Evolutionary conservation across 2,888 invertebrate genomes (phyloP).

Genomic region (Resseliella maxima): DNA sequence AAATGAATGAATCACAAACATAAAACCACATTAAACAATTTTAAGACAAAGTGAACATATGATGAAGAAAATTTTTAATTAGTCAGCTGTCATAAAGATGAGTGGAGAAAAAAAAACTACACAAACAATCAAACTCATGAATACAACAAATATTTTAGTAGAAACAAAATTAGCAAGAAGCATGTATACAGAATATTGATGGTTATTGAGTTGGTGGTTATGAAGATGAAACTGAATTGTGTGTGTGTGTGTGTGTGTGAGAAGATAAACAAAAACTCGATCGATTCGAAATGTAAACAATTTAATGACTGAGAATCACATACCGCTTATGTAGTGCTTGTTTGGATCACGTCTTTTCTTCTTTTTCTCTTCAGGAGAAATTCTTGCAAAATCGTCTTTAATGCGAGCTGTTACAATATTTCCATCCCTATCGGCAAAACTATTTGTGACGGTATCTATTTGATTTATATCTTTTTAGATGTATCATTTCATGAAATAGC

Average conservation of each 20-base stretch:
- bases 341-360: conserved; percentile 31
- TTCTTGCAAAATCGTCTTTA: conserved; percentile 10
- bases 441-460: conserved; percentile 13
- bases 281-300: not conserved
- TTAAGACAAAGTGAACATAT: too few species aligned
- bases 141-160: too few species aligned
- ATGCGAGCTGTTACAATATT: conserved; percentile 25
- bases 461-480: conserved; percentile 51
- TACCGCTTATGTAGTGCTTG: conserved; percentile 48
- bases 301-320: not conserved
- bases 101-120: too few species aligned
- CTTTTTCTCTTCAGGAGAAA: not conserved
- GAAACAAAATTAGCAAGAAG: too few species aligned
- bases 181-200: too few species aligned
- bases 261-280: not conserved
- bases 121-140: too few species aligned
- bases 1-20: too few species aligned
- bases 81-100: too few species aligned
- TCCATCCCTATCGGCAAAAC: not conserved
- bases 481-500: not conserved
- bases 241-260: too few species aligned
- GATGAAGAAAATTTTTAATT: too few species aligned
- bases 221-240: not conserved
- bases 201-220: not conserved
- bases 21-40: too few species aligned